Conservation (phyloP, 2,797 vertebrate genomes). For the Brotogeris chrysoptera region DNA sequence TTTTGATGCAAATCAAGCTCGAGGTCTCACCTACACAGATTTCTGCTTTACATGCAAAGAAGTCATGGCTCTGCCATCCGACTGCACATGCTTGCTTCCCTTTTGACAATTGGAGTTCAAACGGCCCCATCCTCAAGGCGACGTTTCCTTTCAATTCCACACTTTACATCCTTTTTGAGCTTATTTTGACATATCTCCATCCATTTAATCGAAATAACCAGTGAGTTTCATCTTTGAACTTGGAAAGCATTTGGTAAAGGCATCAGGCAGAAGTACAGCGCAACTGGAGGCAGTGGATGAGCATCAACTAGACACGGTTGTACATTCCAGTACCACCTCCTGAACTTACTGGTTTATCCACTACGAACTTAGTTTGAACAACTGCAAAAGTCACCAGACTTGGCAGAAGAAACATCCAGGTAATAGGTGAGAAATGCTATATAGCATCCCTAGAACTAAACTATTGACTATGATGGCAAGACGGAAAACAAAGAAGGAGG, state of each 20-base stretch:
- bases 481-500: not conserved
- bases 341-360: not conserved
- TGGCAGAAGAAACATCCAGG: not conserved
- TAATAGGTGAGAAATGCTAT: fast-evolving
- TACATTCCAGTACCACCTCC: fast-evolving
- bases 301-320: fast-evolving
- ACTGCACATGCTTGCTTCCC: not conserved
- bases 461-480: not conserved
- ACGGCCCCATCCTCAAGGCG: fast-evolving
- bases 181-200: not conserved
- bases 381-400: not conserved
- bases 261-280: not conserved
- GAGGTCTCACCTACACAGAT: not conserved
- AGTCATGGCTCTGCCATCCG: not conserved
- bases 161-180: fast-evolving
- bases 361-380: not conserved
- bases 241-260: not conserved
- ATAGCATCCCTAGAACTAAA: not conserved
- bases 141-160: fast-evolving
- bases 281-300: not conserved
- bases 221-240: not conserved
- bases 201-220: not conserved
- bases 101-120: not conserved
- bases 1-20: not conserved
- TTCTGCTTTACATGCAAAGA: not conserved